phyloP scores from a whole-genome alignment of 2,113 vertebrate genomes.

The Odobenus rosmarus region DNA sequence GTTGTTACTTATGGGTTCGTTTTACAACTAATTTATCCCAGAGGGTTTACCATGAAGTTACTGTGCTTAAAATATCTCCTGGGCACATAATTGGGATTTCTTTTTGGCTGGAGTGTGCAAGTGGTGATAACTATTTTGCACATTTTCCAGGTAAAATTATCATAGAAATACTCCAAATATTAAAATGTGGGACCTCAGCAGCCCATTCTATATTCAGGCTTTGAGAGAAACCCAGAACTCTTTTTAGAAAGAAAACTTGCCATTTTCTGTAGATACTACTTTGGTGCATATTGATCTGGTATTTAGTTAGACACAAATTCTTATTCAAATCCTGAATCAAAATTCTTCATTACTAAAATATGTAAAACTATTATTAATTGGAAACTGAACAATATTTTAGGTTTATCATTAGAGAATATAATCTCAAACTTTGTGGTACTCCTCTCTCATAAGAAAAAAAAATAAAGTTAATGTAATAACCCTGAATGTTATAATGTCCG shows the following conservation, averaged over 20 bases:
- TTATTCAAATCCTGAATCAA: not conserved
- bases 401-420: not conserved
- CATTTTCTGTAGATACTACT: not conserved
- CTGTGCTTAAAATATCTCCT: conserved; percentile 29
- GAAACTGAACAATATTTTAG: not conserved
- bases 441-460: not conserved
- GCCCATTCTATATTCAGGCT: not conserved
- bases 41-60: not conserved
- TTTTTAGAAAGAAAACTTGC: not conserved
- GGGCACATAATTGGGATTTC: not conserved
- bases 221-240: not conserved
- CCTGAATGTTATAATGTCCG: not conserved
- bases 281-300: not conserved
- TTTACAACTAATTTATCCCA: conserved; percentile 53
- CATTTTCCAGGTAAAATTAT: not conserved
- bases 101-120: not conserved
- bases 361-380: not conserved
- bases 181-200: not conserved
- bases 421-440: not conserved
- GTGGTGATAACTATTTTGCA: conserved; percentile 6
- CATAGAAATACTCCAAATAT: not conserved
- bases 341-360: not conserved
- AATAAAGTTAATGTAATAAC: not conserved
- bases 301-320: not conserved
- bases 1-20: conserved; percentile 25